Evolutionary conservation across 1,140 invertebrate genomes (phyloP), one percentile per base, ranked within the genome.

Genomic region (Samia ricini): DNA sequence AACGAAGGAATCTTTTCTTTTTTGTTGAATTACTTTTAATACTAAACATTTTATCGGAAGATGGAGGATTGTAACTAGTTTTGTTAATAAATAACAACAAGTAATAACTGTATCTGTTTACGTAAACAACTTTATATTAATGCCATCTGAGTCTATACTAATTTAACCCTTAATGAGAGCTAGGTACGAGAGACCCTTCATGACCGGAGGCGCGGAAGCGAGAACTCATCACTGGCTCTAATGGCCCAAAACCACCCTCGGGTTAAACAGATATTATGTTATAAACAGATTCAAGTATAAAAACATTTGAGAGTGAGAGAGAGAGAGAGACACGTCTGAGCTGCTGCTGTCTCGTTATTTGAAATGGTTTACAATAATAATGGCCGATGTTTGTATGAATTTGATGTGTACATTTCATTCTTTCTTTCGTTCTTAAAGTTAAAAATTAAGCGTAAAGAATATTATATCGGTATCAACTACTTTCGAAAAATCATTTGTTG

Each of bases 141-240:
- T 77, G 73, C 60, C 70, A 73, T 72, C 71, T 71, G 64, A 69
- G 69, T 67, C 66, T 42, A 18, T 54, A 72, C 71, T 79, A 83
- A 79, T 80, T 74, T 75, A 69, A 72, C 71, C 72, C 71, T 77
- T 85, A 80, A 83, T 82, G 79, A 79, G 75, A 72, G 73, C 72
- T 61, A 56, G 48, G 56, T 70, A 56, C 24, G 57, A 63, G 67
- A 66, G 66, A 63, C 72, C 73, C 75, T 79, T 61, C 64, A 26
- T 72, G 71, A 58, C 79, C 79, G 70, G 72, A 82, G 78, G 79
- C 74, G 71, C 68, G 79, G 81, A 81, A 79, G 68, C 78, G 73
- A 66, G 77, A 70, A 66, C 76, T 79, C 78, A 82, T 84, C 79
- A 81, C 72, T 60, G 66, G 22, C 64, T 77, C 75, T 82, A 82